Evolutionary conservation across 2,797 vertebrate genomes (phyloP).

Genomic region (Tauraco hartlaubi): DNA sequence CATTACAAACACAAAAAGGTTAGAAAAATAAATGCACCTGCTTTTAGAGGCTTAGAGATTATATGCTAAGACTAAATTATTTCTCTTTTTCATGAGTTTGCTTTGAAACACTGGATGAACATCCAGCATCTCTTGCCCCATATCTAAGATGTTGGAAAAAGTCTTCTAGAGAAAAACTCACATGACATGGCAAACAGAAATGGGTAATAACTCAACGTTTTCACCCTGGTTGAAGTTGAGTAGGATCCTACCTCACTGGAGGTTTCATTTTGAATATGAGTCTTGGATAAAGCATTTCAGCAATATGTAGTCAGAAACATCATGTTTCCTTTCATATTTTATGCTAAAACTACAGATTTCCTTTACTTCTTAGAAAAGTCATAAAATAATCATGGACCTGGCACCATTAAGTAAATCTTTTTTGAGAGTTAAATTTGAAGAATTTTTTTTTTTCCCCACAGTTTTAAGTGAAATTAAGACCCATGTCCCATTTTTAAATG

Average conservation of each 20-base stretch:
- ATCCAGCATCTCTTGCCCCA: not conserved
- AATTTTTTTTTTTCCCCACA: accelerated
- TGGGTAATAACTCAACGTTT: not conserved
- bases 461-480: not conserved
- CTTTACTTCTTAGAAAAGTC: not conserved
- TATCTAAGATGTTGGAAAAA: not conserved
- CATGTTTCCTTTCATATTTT: not conserved
- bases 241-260: not conserved
- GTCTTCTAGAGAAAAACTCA: not conserved
- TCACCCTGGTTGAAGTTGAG: not conserved
- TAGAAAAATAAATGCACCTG: not conserved
- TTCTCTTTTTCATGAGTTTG: not conserved
- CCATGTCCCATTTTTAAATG: not conserved
- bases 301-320: not conserved
- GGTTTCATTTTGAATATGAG: not conserved
- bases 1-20: not conserved
- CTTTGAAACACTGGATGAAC: not conserved
- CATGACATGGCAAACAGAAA: not conserved
- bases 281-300: not conserved
- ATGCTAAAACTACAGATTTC: not conserved
- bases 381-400: not conserved
- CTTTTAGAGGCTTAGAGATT: not conserved
- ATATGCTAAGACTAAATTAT: not conserved
- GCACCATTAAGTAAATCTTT: not conserved
- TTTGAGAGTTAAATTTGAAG: not conserved